Conservation (phyloP, 2,888 invertebrate genomes). For the Tachina grossa region DNA sequence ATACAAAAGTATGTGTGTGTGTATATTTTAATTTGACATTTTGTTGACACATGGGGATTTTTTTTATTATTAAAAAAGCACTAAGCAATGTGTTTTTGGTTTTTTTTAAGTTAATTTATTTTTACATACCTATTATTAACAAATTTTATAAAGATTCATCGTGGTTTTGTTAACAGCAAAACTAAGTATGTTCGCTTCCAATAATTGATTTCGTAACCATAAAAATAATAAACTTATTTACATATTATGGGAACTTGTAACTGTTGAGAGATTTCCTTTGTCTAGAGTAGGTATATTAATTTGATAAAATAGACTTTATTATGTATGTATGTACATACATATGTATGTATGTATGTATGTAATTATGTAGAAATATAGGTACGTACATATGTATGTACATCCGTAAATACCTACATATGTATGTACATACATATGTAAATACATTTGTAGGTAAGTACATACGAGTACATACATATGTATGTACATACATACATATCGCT, state of each 20-base stretch:
- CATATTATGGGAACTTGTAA: neutral
- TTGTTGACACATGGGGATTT: conserved; percentile 37
- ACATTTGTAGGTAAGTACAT: neutral
- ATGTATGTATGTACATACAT: neutral
- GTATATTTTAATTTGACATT: conserved; percentile 28
- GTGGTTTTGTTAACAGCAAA: neutral
- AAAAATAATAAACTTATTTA: neutral
- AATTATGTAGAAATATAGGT: no score
- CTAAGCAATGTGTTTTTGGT: neutral
- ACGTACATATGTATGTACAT: no score
- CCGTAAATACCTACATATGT: no score
- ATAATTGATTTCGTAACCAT: neutral
- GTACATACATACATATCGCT: no score
- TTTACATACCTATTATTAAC: neutral
- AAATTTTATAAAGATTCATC: neutral
- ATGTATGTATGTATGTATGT: no score
- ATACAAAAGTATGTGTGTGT: neutral
- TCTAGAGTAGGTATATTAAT: no score
- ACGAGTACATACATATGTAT: no score
- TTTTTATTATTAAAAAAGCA: neutral
- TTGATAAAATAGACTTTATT: neutral
- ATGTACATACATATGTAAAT: neutral
- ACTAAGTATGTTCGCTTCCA: neutral
- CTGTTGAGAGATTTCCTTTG: neutral
- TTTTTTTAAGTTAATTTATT: neutral